Evolutionary conservation across 2,797 vertebrate species (phyloP).

Genomic region (Semotilus atromaculatus): DNA sequence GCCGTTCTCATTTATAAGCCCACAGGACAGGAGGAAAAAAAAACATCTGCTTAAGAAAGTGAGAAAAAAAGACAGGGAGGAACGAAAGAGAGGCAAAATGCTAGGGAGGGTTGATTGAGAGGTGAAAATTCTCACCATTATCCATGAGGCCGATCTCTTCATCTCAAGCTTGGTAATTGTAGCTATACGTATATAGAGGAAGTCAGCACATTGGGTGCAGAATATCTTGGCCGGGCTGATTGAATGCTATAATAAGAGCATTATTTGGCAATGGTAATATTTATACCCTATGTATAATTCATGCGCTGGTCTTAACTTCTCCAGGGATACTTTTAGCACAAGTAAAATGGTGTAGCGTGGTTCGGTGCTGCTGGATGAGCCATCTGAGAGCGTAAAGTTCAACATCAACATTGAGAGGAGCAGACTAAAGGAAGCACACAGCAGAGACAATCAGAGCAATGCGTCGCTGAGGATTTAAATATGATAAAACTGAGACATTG

Average conservation of each 20-base stretch:
- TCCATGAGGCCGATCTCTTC: not conserved
- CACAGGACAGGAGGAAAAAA: not conserved
- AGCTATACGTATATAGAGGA: not conserved
- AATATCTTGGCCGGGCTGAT: slow-evolving; percentile 11
- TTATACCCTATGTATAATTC: slow-evolving; percentile 60
- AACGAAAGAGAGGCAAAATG: slow-evolving; percentile 29
- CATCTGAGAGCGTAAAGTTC: slow-evolving; percentile 24
- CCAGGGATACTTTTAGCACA: slow-evolving; percentile 50
- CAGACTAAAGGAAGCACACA: slow-evolving; percentile 8
- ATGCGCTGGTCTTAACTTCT: slow-evolving; percentile 49
- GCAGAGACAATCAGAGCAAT: slow-evolving; percentile 28
- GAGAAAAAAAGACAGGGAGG: slow-evolving; percentile 13
- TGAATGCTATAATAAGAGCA: slow-evolving; percentile 54
- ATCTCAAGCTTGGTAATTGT: slow-evolving; percentile 2
- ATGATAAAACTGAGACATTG: slow-evolving; percentile 19
- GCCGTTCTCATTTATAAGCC: slow-evolving; percentile 22
- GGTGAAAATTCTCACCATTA: not conserved
- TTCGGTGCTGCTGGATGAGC: slow-evolving; percentile 8
- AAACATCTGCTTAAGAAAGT: slow-evolving; percentile 15
- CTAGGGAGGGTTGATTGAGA: not conserved
- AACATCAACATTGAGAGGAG: slow-evolving; percentile 3
- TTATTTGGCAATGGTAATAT: slow-evolving; percentile 55
- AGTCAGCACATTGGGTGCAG: slow-evolving; percentile 4
- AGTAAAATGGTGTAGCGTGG: slow-evolving; percentile 20
- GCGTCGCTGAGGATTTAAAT: slow-evolving; percentile 18